Base-by-base conservation (phyloP, 2,113 vertebrate genomes). In the Aegithalos caudatus region DNA sequence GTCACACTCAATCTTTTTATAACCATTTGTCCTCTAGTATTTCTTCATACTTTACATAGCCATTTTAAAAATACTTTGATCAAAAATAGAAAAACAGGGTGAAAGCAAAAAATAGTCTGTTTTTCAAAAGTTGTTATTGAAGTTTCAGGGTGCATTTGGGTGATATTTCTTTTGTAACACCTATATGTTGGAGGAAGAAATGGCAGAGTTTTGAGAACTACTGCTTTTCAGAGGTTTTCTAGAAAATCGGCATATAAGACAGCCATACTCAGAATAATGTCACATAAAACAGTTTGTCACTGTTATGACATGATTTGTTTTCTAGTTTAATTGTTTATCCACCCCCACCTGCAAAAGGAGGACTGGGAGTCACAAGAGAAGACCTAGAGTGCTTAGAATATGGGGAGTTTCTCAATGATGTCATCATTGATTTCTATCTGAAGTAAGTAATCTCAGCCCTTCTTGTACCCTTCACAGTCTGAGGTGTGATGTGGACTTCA, bases 391-490 rank as follows among this genome's bases (percentile, higher is more conserved):
- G 99, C 95, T 98, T 99, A 91, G 99, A 99, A 96, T 98, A 98
- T 81, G 99, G 99, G 45, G 98, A 99, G 79, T 99, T 99, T 97
- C 99, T 99, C 86, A 99, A 99, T 95, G 99, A 99, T 96, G 99
- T 99, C n/a, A 99, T 99, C 84, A 99, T 99, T 91, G 99, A 99
- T 96, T 99, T 99, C 98, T 99, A 99, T 90, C 99, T 99, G 45
- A 99, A 99, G 99, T 99, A 97, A 98, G 98, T 97, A 62, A 76
- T 62, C 64, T 42, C 42, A 67, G 38, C 14, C 35, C 27, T 85
- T 69, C 17, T 69, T 54, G 25, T 57, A 48, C 24, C 11, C n/a
- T 86, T 69, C 37, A 28, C 22, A 33, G 14, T 77, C 20, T 71
- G 33, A 9, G 42, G 17, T 1, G 15, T 90, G 79, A 53, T 53